Evolutionary conservation across 2,113 vertebrate species (phyloP).

Genomic region (Recurvirostra avosetta): DNA sequence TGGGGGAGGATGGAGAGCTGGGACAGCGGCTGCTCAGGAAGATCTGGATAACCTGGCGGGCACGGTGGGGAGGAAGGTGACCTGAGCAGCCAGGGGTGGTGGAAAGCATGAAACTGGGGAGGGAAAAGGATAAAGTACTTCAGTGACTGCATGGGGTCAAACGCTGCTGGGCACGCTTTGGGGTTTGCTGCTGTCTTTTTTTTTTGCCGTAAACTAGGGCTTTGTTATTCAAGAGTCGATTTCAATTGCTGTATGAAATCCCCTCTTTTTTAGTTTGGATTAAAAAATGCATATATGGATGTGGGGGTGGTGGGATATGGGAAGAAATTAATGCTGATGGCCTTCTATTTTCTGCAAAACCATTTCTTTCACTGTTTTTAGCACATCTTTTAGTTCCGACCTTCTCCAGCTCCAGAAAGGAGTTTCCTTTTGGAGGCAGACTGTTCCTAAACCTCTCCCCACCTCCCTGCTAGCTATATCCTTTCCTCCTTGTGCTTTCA

Average conservation of each 20-base stretch:
- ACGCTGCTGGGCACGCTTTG: accelerated
- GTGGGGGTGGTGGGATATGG: not conserved
- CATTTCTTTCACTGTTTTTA: not conserved
- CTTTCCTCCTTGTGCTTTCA: not conserved
- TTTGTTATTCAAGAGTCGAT: not conserved
- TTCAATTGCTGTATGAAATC: not conserved
- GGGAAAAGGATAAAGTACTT: not conserved
- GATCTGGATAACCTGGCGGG: not conserved
- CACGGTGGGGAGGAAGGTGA: not conserved
- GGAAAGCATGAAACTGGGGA: not conserved
- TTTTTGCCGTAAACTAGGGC: not conserved
- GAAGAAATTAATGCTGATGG: not conserved
- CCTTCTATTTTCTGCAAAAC: not conserved
- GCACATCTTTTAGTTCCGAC: not conserved
- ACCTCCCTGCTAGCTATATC: not conserved
- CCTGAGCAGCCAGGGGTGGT: not conserved
- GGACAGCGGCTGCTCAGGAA: not conserved
- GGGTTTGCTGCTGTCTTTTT: not conserved
- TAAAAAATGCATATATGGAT: not conserved
- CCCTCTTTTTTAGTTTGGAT: not conserved
- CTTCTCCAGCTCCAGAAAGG: not conserved
- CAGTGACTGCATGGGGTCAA: not conserved
- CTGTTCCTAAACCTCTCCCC: not conserved
- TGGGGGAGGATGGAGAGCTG: not conserved
- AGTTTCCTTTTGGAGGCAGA: not conserved